A percentile compares a stretch with the other conserved stretches of the same genome.
phyloP scores from a whole-genome alignment of 2,113 vertebrate genomes.

The Panthera tigris region DNA sequence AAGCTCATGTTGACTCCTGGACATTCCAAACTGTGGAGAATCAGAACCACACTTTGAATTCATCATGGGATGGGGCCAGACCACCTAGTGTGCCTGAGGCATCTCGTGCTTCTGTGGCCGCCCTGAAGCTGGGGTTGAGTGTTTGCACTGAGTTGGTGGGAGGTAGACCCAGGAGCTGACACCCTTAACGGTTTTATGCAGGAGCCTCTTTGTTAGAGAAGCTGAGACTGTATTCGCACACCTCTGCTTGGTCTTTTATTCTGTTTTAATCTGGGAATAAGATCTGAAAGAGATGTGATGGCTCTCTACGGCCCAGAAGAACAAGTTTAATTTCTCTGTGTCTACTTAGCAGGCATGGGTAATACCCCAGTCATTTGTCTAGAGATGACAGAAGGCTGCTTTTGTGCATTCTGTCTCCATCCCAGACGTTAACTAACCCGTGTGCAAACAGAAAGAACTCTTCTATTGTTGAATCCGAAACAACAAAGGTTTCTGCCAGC shows the following conservation, averaged over 20 bases:
- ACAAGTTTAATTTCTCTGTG: conserved; percentile 3
- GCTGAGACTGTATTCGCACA: not conserved
- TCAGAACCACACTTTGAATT: not conserved
- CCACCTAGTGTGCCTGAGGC: fast-evolving
- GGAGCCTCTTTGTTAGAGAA: not conserved
- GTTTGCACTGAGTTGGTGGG: fast-evolving
- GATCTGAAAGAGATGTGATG: not conserved
- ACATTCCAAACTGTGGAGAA: not conserved
- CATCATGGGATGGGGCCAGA: fast-evolving
- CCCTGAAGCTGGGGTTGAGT: not conserved
- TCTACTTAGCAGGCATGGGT: not conserved
- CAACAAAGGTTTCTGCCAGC: conserved; percentile 22
- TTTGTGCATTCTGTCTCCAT: conserved; percentile 27
- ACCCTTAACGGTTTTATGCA: no score
- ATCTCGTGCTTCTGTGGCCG: fast-evolving
- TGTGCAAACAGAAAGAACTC: conserved; percentile 46
- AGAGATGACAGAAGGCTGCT: not conserved
- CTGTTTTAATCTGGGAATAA: not conserved
- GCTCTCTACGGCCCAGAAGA: not conserved
- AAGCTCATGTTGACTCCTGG: not conserved
- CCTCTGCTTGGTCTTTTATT: not conserved
- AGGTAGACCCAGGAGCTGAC: not conserved
- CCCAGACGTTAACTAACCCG: not conserved
- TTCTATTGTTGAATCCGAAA: conserved; percentile 1
- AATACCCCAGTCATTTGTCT: conserved; percentile 18